Evolutionary conservation across 1,140 invertebrate species (phyloP), one percentile per base, ranked within the genome.

Genomic region (Anthonomus grandis): DNA sequence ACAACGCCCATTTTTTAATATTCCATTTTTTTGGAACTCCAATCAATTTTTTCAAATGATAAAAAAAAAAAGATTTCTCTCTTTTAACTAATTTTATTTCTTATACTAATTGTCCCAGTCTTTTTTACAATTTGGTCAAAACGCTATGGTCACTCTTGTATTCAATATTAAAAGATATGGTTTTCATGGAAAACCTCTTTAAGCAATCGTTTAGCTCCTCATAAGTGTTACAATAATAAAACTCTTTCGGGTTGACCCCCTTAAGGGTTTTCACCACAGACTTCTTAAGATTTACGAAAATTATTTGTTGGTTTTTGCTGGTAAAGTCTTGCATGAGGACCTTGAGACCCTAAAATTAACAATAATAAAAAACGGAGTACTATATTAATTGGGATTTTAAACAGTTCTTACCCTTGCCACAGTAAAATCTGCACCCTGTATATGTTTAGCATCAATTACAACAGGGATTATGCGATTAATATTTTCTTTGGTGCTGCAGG

Each of bases 401-500:
- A n/a, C n/a, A 25, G 44, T 9, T 15, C 53, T 67, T 69, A 88
- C 86, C 78, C 82, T 84, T 1, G 86, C 85, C 15, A 85, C 84
- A 3, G 86, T 88, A 71, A 86, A 89, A 76, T 89, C 87, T 1
- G 85, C 84, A 22, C 82, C 85, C 70, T 87, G 84, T 64, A 89
- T 86, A 69, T 89, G 86, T 50, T 81, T 81, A 18, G 85, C 86
- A 74, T 91, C 86, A 24, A 91, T 79, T 27, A 91, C 86, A 57
- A 90, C 83, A 6, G 86, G 86, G 59, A 82, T 76, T 12, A 64
- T 70, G 52, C 77, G 75, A 3, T 72, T 74, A n/a, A n/a, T n/a
- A n/a, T n/a, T n/a, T 27, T 81, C 83, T 60, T 79, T 76, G 62
- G 79, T 78, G 6, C 80, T 74, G 17, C 82, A 83, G 27, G 86